Evolutionary conservation across 2,888 invertebrate genomes (phyloP).

Genomic region (Campopleginae sp.): DNA sequence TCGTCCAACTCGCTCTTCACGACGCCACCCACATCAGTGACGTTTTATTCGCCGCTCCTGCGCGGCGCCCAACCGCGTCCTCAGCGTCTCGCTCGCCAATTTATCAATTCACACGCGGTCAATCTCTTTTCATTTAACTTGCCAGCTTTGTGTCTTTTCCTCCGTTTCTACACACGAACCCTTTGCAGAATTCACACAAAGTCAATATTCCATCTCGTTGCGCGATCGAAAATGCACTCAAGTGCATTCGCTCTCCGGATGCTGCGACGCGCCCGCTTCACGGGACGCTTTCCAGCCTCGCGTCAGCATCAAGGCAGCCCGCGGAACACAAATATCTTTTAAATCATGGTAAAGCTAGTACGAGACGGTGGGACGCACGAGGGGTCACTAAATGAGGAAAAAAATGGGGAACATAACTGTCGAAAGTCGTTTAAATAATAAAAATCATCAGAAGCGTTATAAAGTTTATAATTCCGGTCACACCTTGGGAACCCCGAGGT

Average conservation of each 20-base stretch:
- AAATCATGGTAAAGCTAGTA: conserved; percentile 7
- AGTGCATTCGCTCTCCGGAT: conserved; percentile 24
- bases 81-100: conserved; percentile 67
- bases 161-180: conserved; percentile 53
- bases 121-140: conserved; percentile 68
- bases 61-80: conserved; percentile 68
- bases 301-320: conserved; percentile 59
- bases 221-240: conserved; percentile 45
- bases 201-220: conserved; percentile 64
- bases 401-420: neutral
- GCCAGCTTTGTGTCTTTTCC: conserved; percentile 50
- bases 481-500: neutral
- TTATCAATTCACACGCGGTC: conserved; percentile 73
- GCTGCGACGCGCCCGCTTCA: conserved; percentile 12
- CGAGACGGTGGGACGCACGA: conserved; percentile 10
- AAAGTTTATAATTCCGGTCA: neutral
- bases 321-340: conserved; percentile 32
- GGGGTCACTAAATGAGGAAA: neutral
- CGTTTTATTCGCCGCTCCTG: conserved; percentile 67
- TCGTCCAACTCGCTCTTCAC: conserved; percentile 43
- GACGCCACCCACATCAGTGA: conserved; percentile 74
- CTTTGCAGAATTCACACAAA: conserved; percentile 20
- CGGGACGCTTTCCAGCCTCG: neutral
- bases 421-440: neutral
- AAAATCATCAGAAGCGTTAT: neutral